Evolutionary conservation across 1,140 invertebrate species (phyloP).

Genomic region (Aphis craccivora): DNA sequence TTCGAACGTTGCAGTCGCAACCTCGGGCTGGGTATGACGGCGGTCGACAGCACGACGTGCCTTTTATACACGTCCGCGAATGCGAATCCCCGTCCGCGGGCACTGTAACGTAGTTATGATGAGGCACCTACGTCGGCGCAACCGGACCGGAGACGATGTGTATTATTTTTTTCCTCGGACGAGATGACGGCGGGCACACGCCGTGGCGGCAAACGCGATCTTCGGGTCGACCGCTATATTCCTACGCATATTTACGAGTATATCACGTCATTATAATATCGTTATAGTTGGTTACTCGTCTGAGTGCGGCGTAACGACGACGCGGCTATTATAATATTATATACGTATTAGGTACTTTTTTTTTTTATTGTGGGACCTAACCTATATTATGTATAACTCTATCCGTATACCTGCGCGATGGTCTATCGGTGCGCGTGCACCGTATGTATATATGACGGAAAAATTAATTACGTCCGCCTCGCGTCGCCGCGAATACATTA

Average conservation of each 20-base stretch:
- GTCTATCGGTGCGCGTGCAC: not conserved
- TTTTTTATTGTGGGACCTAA: no score
- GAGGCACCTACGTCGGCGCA: not conserved
- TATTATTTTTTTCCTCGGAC: not conserved
- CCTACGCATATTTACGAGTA: not conserved
- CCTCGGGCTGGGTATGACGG: not conserved
- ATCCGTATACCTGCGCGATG: no score
- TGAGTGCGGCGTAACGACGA: not conserved
- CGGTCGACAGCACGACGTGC: not conserved
- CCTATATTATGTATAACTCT: no score
- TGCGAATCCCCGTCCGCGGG: not conserved
- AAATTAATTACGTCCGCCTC: not conserved
- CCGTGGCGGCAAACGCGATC: not conserved
- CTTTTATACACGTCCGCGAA: not conserved
- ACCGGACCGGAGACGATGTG: not conserved
- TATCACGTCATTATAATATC: not conserved
- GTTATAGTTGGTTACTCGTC: not conserved
- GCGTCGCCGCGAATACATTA: not conserved
- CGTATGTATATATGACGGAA: not conserved
- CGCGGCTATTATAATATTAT: no score
- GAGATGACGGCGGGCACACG: not conserved
- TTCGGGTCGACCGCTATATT: not conserved
- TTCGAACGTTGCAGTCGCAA: not conserved
- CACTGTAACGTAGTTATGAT: not conserved
- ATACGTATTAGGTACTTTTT: no score